These are phyloP conservation scores for Diadumene lineata DNA, from an alignment of 92 coral and sea anemone genomes.

Conservation along the genomic window DNA sequence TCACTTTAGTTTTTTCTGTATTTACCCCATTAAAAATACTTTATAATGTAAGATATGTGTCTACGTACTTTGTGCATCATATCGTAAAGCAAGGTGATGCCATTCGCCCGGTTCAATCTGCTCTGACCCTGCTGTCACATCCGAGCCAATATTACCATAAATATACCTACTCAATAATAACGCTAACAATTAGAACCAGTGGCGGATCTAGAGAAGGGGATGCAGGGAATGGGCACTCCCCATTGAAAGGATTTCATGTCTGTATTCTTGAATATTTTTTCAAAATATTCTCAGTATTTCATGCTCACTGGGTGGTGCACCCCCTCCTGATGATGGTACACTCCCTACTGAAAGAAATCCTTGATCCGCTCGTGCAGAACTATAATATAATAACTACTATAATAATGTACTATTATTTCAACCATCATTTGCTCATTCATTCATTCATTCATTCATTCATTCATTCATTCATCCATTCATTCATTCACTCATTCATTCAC, in stretches of 20 bases:
- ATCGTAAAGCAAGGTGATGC: constrained; percentile 95
- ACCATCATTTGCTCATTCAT: background rate
- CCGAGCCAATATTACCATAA: constrained; percentile 80
- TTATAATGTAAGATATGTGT: background rate
- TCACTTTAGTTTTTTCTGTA: background rate
- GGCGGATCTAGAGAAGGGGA: too few relatives aligned
- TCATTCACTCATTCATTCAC: background rate
- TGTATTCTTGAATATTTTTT: too few relatives aligned
- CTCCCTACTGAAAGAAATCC: background rate
- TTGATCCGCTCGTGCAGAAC: background rate
- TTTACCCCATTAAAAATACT: background rate
- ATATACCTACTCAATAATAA: constrained; percentile 29
- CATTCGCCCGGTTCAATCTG: constrained; percentile 85
- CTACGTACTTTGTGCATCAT: constrained; percentile 92
- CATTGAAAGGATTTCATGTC: too few relatives aligned
- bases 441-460: background rate
- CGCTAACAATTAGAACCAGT: background rate
- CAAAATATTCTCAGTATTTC: too few relatives aligned
- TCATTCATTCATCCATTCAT: background rate
- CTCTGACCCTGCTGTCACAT: constrained; percentile 57
- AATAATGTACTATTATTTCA: background rate
- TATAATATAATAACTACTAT: too few relatives aligned
- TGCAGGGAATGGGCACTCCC: too few relatives aligned
- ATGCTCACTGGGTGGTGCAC: too few relatives aligned
- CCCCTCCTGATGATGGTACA: too few relatives aligned